Evolutionary conservation across 2,797 vertebrate species (phyloP).

Genomic region (Falco columbarius): DNA sequence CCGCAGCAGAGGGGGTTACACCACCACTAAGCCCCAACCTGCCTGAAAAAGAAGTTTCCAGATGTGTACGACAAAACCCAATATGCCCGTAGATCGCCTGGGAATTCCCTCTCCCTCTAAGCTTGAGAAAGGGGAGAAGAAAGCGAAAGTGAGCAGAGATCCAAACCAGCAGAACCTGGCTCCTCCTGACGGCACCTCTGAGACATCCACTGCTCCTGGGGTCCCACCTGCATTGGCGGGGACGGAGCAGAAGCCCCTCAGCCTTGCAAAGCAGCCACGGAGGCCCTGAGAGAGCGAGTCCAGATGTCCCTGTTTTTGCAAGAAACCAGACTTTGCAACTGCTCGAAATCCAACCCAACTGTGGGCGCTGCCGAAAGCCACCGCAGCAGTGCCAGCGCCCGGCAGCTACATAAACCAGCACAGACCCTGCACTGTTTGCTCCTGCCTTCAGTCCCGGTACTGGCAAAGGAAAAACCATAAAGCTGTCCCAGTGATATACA

Average conservation of each 20-base stretch:
- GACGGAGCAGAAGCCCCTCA: neutral
- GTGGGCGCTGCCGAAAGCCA: neutral
- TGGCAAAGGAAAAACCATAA: neutral
- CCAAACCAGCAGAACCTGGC: neutral
- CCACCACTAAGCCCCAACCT: neutral
- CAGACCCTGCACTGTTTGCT: neutral
- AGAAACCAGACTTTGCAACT: neutral
- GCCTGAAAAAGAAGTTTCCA: constrained; percentile 14
- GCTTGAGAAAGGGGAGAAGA: neutral
- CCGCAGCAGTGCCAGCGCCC: neutral
- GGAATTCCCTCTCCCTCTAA: neutral
- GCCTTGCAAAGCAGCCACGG: neutral
- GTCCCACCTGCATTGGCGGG: neutral
- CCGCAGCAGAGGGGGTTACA: neutral
- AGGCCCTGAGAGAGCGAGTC: neutral
- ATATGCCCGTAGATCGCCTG: neutral
- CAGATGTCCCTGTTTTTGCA: neutral
- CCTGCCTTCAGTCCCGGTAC: accelerated
- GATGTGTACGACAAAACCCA: neutral
- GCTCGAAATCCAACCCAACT: neutral
- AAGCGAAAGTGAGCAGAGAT: neutral
- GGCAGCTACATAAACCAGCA: neutral
- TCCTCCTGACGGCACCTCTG: neutral
- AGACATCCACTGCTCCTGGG: accelerated
- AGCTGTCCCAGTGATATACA: neutral